These are phyloP conservation scores for Syngnathus acus DNA, from an alignment of 2,797 vertebrate species.

Conservation along the genomic window DNA sequence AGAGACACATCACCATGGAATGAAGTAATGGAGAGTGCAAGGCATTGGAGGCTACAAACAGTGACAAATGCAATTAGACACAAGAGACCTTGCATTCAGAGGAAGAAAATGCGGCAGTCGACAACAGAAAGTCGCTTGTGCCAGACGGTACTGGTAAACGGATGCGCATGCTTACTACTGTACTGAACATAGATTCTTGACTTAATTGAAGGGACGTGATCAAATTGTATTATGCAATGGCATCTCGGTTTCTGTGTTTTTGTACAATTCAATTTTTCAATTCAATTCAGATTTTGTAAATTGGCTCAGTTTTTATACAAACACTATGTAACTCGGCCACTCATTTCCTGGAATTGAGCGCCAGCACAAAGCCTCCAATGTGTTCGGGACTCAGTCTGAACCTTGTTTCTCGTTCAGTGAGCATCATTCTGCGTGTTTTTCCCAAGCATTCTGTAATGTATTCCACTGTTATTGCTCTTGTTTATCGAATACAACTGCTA, in stretches of 20 bases:
- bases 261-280: neutral
- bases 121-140: constrained; percentile 31
- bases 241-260: neutral
- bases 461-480: neutral
- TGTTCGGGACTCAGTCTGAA: neutral
- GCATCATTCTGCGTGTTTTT: neutral
- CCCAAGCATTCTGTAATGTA: neutral
- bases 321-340: neutral
- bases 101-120: constrained; percentile 10
- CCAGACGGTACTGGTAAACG: constrained; percentile 9
- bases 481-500: neutral
- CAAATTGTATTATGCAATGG: constrained; percentile 8
- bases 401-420: neutral
- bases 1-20: neutral
- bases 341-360: neutral
- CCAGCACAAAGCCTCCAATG: neutral
- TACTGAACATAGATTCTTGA: neutral
- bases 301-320: neutral
- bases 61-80: constrained; percentile 52
- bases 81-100: constrained; percentile 31
- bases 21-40: neutral
- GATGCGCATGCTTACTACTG: neutral
- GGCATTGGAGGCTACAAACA: neutral
- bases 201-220: neutral
- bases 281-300: neutral